These are phyloP conservation scores for Apaloderma vittatum DNA, from an alignment of 2,113 vertebrate genomes.

Conservation along the genomic window DNA sequence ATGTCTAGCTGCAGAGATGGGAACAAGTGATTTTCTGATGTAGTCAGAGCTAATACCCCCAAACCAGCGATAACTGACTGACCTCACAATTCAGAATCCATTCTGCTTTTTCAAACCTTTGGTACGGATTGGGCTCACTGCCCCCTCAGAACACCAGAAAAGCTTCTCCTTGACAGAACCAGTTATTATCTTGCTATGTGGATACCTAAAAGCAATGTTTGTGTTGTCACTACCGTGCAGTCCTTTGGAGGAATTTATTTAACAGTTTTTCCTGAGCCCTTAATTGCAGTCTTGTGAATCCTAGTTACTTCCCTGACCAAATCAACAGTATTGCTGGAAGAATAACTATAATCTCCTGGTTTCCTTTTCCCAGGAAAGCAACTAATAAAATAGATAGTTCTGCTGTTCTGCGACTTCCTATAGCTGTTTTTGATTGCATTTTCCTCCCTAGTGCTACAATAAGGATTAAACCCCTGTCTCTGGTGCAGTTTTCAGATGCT, in stretches of 20 bases:
- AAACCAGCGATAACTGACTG: background rate
- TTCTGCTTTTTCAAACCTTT: background rate
- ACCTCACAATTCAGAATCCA: background rate
- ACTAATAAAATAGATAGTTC: slow-evolving; percentile 41
- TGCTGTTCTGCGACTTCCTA: slow-evolving; percentile 30
- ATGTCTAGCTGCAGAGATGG: background rate
- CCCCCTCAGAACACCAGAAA: background rate
- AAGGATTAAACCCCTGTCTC: slow-evolving; percentile 50
- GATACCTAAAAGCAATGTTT: background rate
- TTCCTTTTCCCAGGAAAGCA: slow-evolving; percentile 43
- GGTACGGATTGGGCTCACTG: background rate
- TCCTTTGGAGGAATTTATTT: slow-evolving; percentile 1
- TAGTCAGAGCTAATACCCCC: background rate
- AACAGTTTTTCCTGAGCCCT: background rate
- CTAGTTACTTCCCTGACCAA: slow-evolving; percentile 39
- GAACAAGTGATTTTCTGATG: background rate
- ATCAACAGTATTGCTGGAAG: slow-evolving; percentile 1
- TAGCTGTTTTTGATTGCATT: slow-evolving; percentile 59
- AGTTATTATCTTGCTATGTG: background rate
- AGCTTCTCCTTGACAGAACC: background rate
- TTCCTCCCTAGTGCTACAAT: slow-evolving; percentile 29
- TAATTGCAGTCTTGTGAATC: slow-evolving; percentile 34
- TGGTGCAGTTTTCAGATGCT: slow-evolving; percentile 3
- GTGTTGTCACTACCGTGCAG: background rate
- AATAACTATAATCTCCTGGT: slow-evolving; percentile 51